phyloP scores from a whole-genome alignment of 2,797 vertebrate species.

The Chaetophractus vellerosus region DNA sequence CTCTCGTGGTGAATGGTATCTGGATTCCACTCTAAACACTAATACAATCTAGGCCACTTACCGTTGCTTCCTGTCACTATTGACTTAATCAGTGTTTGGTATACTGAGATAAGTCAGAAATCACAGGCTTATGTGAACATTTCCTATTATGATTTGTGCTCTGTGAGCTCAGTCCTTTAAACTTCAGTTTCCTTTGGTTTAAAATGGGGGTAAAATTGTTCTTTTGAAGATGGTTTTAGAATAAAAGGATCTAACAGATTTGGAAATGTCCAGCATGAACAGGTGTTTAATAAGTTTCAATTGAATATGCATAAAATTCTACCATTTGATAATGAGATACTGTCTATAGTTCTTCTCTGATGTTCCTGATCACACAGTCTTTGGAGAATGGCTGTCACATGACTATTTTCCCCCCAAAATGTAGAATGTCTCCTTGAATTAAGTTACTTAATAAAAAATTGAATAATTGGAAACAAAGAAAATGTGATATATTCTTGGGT shows the following conservation, averaged over 20 bases:
- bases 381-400: neutral
- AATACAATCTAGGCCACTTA: neutral
- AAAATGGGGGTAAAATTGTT: neutral
- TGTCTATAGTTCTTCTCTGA: neutral
- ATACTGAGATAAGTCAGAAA: neutral
- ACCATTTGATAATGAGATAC: neutral
- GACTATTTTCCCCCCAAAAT: neutral
- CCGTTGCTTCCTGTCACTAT: neutral
- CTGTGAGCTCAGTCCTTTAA: neutral
- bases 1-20: neutral
- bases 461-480: neutral
- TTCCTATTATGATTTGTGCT: conserved; percentile 11
- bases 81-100: neutral
- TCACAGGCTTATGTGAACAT: neutral
- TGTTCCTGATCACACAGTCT: neutral
- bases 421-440: conserved; percentile 50
- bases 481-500: neutral
- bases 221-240: neutral
- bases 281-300: neutral
- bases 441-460: conserved; percentile 44
- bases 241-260: neutral
- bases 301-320: neutral
- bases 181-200: neutral
- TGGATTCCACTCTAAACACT: neutral
- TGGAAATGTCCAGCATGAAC: neutral